phyloP scores from a whole-genome alignment of 2,888 invertebrate species.

The Phortica okadai region DNA sequence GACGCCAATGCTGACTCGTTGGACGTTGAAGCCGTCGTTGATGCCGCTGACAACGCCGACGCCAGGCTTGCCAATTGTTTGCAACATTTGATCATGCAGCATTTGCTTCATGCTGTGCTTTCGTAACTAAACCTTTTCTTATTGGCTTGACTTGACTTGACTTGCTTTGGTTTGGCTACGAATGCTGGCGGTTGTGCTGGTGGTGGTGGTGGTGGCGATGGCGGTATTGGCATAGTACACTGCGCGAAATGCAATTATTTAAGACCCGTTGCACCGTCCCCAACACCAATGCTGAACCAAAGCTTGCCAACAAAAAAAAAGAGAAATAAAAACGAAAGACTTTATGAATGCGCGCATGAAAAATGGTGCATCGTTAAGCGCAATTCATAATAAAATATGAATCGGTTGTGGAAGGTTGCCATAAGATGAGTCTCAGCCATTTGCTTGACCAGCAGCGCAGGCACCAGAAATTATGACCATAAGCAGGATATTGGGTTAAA shows the following conservation, averaged over 20 bases:
- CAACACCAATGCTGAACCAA: background rate
- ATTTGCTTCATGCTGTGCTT: slow-evolving; percentile 23
- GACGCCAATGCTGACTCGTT: background rate
- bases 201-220: background rate
- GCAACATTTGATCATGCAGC: slow-evolving; percentile 10
- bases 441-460: slow-evolving; percentile 17
- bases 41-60: slow-evolving; percentile 14
- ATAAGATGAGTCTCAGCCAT: slow-evolving; percentile 54
- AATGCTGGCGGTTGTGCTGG: background rate
- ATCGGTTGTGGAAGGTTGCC: slow-evolving; percentile 45
- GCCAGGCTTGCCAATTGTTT: slow-evolving; percentile 19
- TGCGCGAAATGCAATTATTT: slow-evolving; percentile 26
- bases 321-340: slow-evolving; percentile 48
- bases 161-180: background rate
- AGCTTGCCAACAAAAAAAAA: background rate
- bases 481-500: slow-evolving; percentile 74
- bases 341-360: slow-evolving; percentile 76
- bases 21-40: slow-evolving; percentile 4
- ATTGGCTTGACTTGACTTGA: background rate
- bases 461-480: slow-evolving; percentile 66
- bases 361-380: slow-evolving; percentile 76
- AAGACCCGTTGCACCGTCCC: background rate
- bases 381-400: slow-evolving; percentile 76
- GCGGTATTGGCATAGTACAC: background rate
- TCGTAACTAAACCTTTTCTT: slow-evolving; percentile 23